Conservation (phyloP, 2,113 vertebrate species). For the Sebastes fasciatus region DNA sequence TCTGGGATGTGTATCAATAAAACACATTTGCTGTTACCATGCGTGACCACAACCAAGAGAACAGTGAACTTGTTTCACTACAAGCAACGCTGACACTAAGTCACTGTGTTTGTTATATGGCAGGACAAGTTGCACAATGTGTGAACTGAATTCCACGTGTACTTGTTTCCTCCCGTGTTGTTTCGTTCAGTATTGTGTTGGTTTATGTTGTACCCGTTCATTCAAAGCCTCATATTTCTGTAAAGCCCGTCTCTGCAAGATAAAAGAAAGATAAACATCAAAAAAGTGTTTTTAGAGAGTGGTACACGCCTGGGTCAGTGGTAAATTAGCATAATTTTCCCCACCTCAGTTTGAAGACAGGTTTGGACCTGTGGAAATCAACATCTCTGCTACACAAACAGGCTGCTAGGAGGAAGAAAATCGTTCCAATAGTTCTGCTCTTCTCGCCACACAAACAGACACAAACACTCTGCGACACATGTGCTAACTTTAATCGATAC, state of each 20-base stretch:
- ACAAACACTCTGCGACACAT: background rate
- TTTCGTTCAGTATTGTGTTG: background rate
- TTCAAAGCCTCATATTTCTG: background rate
- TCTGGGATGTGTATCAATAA: too few species aligned
- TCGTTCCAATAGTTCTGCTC: background rate
- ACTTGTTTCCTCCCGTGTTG: background rate
- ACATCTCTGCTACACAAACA: background rate
- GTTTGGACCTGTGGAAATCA: background rate
- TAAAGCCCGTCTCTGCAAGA: background rate
- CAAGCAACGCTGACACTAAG: background rate
- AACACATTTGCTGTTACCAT: too few species aligned
- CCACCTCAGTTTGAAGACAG: background rate
- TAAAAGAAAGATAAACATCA: background rate
- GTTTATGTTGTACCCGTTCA: background rate
- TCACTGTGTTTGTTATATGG: background rate
- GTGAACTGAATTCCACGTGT: background rate
- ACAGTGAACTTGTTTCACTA: background rate
- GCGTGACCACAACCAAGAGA: too few species aligned
- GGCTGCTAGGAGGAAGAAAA: background rate
- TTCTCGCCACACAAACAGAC: background rate
- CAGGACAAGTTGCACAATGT: background rate
- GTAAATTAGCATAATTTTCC: background rate
- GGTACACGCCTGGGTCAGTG: background rate
- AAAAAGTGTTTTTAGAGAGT: background rate
- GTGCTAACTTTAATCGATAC: constrained; percentile 44